Base-by-base conservation (phyloP, 2,888 invertebrate species). In the Brachylomia viminalis region DNA sequence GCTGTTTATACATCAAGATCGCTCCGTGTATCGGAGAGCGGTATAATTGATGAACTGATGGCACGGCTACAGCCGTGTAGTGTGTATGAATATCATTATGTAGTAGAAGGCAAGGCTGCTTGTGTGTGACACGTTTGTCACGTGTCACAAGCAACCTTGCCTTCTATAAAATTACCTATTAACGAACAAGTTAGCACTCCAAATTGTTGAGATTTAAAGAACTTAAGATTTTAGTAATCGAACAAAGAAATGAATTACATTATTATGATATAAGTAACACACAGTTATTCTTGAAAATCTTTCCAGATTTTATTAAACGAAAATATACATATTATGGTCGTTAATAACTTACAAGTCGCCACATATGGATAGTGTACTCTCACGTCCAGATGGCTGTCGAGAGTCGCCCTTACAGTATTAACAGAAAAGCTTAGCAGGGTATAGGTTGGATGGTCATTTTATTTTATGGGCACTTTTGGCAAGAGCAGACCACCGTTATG, bases 1-100 rank as follows among this genome's bases (percentile, higher is more conserved):
- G 82, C 58, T 75, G 66, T 69, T 81, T 84, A 78, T 83, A 80
- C 56, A 80, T 80, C 79, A 56, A 78, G 52, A 69, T 80, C 45
- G 66, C 72, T 52, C n/a, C 62, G 62, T 79, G 79, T 83, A 61
- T 72, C 33, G 78, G 61, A 68, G 45, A 49, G 52, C 47, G 47
- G 67, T 83, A 80, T 80, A 83, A 80, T 80, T 80, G 83, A 80
- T 80, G 79, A 80, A 83, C 58, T 65, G 77, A 77, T 82, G 82
- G 45, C 58, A 79, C 69, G 52, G 45, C 58, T 80, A 77, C 23
- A 20, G 54, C 11, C 17, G 38, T 75, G 56, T 47, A 65, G 69
- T 59, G 47, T 75, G 75, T 61, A 13, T 65, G 65, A 42, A 74
- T 78, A 30, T 81, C 58, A 59, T 74, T 82, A 79, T 54, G 20